Percentiles rank a stretch among this genome's conserved stretches.
phyloP scores from a whole-genome alignment of 2,797 vertebrate species.

The Crax fasciolata region DNA sequence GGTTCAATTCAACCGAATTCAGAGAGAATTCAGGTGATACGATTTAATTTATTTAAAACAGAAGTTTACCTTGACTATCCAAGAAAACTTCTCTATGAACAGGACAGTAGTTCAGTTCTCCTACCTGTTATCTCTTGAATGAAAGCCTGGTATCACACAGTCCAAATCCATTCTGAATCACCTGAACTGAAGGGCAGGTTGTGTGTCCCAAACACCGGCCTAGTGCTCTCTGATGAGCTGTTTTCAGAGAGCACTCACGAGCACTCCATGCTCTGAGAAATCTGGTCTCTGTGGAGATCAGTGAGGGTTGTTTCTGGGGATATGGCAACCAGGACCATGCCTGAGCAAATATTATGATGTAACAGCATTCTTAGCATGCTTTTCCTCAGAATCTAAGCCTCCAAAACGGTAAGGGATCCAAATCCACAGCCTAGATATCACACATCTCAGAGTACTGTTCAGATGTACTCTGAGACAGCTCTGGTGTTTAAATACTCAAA shows the following conservation, averaged over 20 bases:
- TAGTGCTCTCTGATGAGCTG: neutral
- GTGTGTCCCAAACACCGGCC: neutral
- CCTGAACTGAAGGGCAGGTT: neutral
- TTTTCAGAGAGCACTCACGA: neutral
- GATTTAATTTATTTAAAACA: neutral
- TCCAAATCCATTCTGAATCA: neutral
- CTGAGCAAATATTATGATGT: conserved; percentile 33
- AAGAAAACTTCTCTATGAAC: neutral
- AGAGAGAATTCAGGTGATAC: neutral
- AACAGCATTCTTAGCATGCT: conserved; percentile 16
- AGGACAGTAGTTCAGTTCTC: neutral
- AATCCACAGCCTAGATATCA: neutral
- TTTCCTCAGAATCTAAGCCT: conserved; percentile 10
- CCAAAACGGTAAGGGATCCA: neutral
- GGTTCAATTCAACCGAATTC: neutral
- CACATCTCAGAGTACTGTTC: neutral
- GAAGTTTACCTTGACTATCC: neutral
- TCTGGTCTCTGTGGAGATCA: neutral
- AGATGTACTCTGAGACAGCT: neutral
- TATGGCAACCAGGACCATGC: neutral
- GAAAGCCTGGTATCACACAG: neutral
- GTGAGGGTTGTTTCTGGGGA: neutral
- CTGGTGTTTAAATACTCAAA: neutral
- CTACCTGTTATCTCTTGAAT: neutral
- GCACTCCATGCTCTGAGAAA: neutral